Evolutionary conservation across 2,113 vertebrate species (phyloP).

Genomic region (Phaethon lepturus): DNA sequence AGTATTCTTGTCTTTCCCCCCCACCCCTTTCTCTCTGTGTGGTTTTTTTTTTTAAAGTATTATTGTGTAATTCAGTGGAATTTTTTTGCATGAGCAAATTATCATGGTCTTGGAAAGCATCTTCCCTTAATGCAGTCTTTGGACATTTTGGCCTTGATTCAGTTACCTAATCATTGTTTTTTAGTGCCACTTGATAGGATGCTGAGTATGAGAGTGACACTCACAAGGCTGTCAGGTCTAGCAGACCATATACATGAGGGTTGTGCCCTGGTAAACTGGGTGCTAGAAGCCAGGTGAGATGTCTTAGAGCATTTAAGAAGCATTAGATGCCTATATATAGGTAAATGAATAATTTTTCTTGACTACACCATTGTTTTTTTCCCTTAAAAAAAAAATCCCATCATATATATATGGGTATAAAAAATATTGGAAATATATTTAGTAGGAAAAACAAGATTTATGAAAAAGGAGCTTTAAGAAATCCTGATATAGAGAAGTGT

Average conservation of each 20-base stretch:
- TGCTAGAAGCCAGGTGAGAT: neutral
- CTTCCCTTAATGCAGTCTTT: neutral
- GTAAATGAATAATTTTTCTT: neutral
- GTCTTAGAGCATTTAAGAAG: neutral
- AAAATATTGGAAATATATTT: neutral
- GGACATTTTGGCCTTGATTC: neutral
- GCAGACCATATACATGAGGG: neutral
- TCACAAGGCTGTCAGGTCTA: neutral
- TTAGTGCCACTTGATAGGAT: neutral
- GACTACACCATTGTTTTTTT: neutral
- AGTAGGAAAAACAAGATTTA: neutral
- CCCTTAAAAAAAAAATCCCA: neutral
- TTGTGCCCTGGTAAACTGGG: neutral
- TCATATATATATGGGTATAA: neutral
- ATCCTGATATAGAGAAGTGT: neutral
- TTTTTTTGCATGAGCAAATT: neutral
- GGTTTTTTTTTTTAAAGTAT: too few relatives aligned
- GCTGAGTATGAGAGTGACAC: neutral
- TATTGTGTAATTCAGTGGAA: neutral
- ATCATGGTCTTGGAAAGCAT: neutral
- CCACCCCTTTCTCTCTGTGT: neutral
- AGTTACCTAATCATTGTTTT: neutral
- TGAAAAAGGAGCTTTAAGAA: neutral
- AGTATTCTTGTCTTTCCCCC: neutral
- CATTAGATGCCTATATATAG: neutral